Evolutionary conservation across 1,140 invertebrate species (phyloP), one percentile per base, ranked within the genome.

Genomic region (Neodiprion virginianus): DNA sequence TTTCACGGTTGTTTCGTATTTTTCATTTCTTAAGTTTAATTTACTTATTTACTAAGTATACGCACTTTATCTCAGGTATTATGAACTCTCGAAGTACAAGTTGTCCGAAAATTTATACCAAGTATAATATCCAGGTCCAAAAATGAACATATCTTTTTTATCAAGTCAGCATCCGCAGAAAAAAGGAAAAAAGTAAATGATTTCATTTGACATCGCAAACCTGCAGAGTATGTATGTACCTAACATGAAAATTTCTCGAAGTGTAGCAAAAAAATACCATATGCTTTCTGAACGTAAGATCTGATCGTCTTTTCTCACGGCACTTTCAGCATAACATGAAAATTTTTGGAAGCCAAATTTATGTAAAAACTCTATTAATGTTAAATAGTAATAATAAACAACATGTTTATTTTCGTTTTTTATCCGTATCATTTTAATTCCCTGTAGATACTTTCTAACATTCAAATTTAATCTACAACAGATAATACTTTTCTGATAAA

Each of bases 401-500:
- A 12, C 11, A 61, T 61, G 3, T 61, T 61, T 61, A 8, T 14
- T 61, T 61, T 40, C 28, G 28, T 5, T 40, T 17, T 12, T 14
- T 14, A 61, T 14, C 53, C 53, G 53, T 61, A 61, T 61, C 53
- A 61, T 61, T 61, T 61, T 61, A 61, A 61, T 61, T 61, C 53
- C 53, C 53, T 61, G 53, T 61, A 40, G 28, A 40, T 40, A 61
- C 8, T 61, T 61, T 61, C 53, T 61, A 61, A 61, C 53, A 61
- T 61, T 61, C 53, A 71, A 50, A 47, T 14, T 71, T 48, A 48
- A 71, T 48, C 14, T 71, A 48, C 40, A 48, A 49, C 48, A 49
- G 48, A 50, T 71, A 71, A 71, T 71, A 71, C 70, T 71, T 71
- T 50, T 71, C 70, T 71, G 70, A 71, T 71, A 71, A 71, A 71